These are phyloP conservation scores for Notarius lentiginosus DNA, from an alignment of 2,113 vertebrate genomes.

Conservation along the genomic window DNA sequence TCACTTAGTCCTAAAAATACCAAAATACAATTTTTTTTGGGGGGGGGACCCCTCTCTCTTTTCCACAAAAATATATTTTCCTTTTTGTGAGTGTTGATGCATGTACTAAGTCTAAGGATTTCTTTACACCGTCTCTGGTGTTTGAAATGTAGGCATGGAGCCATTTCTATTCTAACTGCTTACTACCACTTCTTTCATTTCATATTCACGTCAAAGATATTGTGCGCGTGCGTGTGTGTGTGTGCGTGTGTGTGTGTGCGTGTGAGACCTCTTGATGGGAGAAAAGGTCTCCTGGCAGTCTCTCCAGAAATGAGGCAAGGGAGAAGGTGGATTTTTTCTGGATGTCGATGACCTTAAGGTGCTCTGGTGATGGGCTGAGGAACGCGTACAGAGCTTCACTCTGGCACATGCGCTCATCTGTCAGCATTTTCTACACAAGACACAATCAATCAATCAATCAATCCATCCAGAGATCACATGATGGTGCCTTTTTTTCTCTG, in stretches of 20 bases:
- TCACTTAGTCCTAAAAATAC: not conserved
- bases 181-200: not conserved
- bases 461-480: not conserved
- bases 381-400: constrained; percentile 98
- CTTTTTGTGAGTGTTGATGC: not conserved
- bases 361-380: constrained; percentile 93
- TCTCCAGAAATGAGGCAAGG: constrained; percentile 92
- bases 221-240: not conserved
- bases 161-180: not conserved
- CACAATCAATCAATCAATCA: not conserved
- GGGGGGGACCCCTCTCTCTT: too few species aligned
- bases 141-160: not conserved
- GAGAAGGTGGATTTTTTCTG: constrained; percentile 95
- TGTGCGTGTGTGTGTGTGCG: constrained; percentile 50
- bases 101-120: not conserved
- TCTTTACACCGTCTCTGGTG: not conserved
- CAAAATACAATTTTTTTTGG: too few species aligned
- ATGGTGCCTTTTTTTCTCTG: not conserved
- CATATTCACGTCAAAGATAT: not conserved
- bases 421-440: constrained; percentile 82
- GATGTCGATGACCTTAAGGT: constrained; percentile 91
- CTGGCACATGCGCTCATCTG: constrained; percentile 92
- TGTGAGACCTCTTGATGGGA: constrained; percentile 88
- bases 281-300: constrained; percentile 94
- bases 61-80: not conserved